phyloP scores from a whole-genome alignment of 1,140 invertebrate genomes.

The Tetragnatha versicolor region DNA sequence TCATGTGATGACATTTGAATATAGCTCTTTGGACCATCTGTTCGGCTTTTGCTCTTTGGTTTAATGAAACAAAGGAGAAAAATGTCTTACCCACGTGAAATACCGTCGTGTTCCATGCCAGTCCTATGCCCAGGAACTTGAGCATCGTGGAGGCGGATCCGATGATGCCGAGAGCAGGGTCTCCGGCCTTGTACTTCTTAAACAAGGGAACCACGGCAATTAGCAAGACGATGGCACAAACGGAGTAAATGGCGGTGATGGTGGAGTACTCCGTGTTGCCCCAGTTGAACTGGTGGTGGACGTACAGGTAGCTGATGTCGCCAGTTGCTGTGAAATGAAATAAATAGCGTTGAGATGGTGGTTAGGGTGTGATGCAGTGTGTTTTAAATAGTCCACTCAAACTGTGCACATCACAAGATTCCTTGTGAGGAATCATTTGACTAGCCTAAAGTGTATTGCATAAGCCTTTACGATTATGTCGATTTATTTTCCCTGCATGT shows the following conservation, averaged over 20 bases:
- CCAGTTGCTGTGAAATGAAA: constrained; percentile 21
- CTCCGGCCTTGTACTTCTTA: constrained; percentile 7
- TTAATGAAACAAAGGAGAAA: too few species aligned
- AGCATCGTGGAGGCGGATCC: constrained; percentile 11
- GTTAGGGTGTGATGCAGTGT: not conserved
- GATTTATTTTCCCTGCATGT: too few species aligned
- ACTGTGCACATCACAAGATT: not conserved
- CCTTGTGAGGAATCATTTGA: not conserved
- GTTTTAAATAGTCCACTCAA: not conserved
- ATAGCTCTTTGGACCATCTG: too few species aligned
- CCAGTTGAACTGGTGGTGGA: constrained; percentile 42
- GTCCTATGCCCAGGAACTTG: constrained; percentile 19
- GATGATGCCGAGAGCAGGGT: constrained; percentile 19
- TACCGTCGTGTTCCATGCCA: not conserved
- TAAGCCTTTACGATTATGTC: too few species aligned
- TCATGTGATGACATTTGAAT: too few species aligned
- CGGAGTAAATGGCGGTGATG: constrained; percentile 20
- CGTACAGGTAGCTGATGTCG: constrained; percentile 40
- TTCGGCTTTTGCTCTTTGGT: too few species aligned
- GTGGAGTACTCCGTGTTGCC: constrained; percentile 36
- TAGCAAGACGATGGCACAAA: constrained; percentile 3
- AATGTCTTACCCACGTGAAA: constrained; percentile 41
- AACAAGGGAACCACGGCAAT: constrained; percentile 17
- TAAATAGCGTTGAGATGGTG: too few species aligned
- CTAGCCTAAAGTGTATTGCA: too few species aligned